Conservation (phyloP, 2,888 invertebrate genomes). For the Torymus tubicola region DNA sequence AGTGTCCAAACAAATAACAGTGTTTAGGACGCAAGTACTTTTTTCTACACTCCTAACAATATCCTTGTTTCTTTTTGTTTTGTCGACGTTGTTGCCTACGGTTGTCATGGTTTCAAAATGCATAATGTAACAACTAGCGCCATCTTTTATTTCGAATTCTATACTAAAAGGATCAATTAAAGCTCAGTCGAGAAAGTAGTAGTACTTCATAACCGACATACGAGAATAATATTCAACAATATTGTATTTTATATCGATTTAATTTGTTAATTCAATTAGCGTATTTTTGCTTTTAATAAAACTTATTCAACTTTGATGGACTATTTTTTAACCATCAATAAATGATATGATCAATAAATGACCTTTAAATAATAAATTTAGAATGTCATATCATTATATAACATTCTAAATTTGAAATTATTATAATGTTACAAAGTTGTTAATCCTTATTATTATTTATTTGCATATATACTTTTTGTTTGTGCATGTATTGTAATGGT, state of each 20-base stretch:
- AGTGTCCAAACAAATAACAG: neutral
- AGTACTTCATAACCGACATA: neutral
- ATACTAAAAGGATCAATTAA: neutral
- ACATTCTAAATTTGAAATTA: too few relatives aligned
- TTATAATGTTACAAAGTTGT: too few relatives aligned
- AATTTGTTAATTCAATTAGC: too few relatives aligned
- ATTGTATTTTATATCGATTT: neutral
- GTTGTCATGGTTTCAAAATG: conserved; percentile 49
- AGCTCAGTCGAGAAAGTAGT: neutral
- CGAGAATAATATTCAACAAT: neutral
- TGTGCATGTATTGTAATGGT: too few relatives aligned
- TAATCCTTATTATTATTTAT: too few relatives aligned
- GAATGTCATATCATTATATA: too few relatives aligned
- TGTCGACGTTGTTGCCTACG: conserved; percentile 18
- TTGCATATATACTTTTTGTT: too few relatives aligned
- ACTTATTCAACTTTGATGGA: too few relatives aligned
- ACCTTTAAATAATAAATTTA: too few relatives aligned
- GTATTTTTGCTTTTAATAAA: too few relatives aligned
- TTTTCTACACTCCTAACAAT: neutral
- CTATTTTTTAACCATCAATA: too few relatives aligned
- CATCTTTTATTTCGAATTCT: conserved; percentile 26
- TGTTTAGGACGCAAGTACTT: neutral
- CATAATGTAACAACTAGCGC: neutral
- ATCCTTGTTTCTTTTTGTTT: conserved; percentile 45
- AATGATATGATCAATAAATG: too few relatives aligned